Evolutionary conservation across 1,140 invertebrate species (phyloP).

Genomic region (Penaeus indicus): DNA sequence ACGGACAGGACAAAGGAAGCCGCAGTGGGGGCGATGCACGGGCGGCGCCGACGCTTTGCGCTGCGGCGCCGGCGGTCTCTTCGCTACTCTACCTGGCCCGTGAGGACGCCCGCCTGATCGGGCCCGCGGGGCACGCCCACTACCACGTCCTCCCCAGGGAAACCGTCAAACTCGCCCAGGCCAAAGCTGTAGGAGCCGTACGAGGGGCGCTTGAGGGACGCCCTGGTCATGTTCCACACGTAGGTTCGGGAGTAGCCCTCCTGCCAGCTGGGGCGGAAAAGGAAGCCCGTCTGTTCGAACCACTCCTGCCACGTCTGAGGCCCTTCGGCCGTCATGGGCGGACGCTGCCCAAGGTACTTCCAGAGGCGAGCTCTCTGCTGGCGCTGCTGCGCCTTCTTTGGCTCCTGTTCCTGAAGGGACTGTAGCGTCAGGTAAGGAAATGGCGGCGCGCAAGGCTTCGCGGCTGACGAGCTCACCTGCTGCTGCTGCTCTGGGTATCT

Average conservation of each 20-base stretch:
- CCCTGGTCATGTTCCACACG: neutral
- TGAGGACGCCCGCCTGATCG: neutral
- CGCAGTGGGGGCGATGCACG: too few relatives aligned
- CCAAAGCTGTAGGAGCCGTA: conserved; percentile 25
- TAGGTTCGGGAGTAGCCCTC: conserved; percentile 11
- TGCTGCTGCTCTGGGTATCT: too few relatives aligned
- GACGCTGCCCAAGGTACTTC: neutral
- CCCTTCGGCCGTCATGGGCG: neutral
- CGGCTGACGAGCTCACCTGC: too few relatives aligned
- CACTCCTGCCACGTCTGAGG: conserved; percentile 37
- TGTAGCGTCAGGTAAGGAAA: too few relatives aligned
- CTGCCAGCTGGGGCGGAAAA: conserved; percentile 19
- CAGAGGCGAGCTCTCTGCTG: too few relatives aligned
- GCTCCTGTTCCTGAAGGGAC: too few relatives aligned
- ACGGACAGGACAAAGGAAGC: too few relatives aligned
- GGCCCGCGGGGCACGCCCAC: conserved; percentile 22
- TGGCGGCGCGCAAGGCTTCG: too few relatives aligned
- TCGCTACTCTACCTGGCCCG: conserved; percentile 27
- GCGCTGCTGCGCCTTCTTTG: too few relatives aligned
- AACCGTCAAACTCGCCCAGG: conserved; percentile 7
- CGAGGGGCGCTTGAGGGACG: conserved; percentile 6
- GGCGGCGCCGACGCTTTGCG: too few relatives aligned
- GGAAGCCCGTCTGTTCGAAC: conserved; percentile 47
- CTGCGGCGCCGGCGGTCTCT: too few relatives aligned
- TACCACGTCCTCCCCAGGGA: conserved; percentile 16